These are phyloP conservation scores for Hippolais icterina DNA, from an alignment of 2,113 vertebrate species.

Conservation along the genomic window DNA sequence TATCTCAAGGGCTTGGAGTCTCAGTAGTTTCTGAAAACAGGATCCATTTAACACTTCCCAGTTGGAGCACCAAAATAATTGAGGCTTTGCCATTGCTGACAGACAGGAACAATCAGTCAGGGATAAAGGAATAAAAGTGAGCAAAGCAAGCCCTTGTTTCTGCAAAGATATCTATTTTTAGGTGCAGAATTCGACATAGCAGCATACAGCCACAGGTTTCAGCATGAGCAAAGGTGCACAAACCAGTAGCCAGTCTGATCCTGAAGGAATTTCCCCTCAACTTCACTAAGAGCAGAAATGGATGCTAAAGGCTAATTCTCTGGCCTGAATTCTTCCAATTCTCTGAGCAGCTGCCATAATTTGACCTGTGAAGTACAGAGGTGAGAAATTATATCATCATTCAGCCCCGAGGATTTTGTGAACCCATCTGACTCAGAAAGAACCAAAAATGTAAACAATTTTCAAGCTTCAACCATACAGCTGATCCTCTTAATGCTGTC, in stretches of 20 bases:
- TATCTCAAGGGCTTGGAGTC: background rate
- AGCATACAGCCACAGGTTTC: background rate
- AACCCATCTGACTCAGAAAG: background rate
- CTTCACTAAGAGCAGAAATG: background rate
- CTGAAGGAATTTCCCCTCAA: background rate
- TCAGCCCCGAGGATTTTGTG: background rate
- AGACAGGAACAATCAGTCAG: background rate
- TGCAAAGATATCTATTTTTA: background rate
- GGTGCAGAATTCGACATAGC: background rate
- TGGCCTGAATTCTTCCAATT: background rate
- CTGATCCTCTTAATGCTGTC: background rate
- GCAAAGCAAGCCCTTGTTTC: background rate
- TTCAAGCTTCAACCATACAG: background rate
- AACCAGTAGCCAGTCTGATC: background rate
- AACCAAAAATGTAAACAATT: background rate
- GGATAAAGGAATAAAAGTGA: background rate
- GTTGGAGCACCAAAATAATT: background rate
- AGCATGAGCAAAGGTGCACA: background rate
- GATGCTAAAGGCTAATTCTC: background rate
- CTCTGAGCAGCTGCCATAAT: background rate
- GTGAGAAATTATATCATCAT: background rate
- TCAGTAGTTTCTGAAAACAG: background rate
- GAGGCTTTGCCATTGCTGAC: background rate
- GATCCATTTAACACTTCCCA: rapidly evolving
- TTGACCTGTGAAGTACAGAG: background rate